Conservation (phyloP, 2,888 invertebrate genomes). For the Epistrophe eligans region DNA sequence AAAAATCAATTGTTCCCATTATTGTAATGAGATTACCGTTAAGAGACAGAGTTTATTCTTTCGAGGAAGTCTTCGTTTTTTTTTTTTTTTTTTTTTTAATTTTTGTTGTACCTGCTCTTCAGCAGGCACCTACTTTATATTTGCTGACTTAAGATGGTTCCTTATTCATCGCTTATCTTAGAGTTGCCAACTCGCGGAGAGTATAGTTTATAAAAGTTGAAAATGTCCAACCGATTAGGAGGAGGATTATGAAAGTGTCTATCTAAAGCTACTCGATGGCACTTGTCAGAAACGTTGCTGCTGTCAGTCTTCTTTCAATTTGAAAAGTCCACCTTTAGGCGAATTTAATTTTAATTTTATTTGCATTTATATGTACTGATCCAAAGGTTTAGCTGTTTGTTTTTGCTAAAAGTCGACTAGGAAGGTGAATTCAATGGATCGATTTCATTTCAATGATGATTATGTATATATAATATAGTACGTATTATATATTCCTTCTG, state of each 20-base stretch:
- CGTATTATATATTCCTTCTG: not conserved
- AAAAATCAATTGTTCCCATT: slow-evolving; percentile 76
- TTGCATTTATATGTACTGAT: slow-evolving; percentile 23
- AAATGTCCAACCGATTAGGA: slow-evolving; percentile 40
- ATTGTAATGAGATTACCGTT: slow-evolving; percentile 73
- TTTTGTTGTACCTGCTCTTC: slow-evolving; percentile 2
- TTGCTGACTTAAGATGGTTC: slow-evolving; percentile 38
- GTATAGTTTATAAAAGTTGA: slow-evolving; percentile 17
- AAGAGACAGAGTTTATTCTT: slow-evolving; percentile 47
- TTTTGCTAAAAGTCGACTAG: slow-evolving; percentile 12
- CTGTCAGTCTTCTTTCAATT: slow-evolving; percentile 24
- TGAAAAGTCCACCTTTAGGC: slow-evolving; percentile 24
- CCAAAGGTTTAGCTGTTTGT: slow-evolving; percentile 52
- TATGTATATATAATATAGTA: no score
- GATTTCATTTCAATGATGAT: slow-evolving; percentile 43
- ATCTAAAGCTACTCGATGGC: slow-evolving; percentile 33
- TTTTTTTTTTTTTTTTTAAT: not conserved
- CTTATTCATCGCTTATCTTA: slow-evolving; percentile 23
- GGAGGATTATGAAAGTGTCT: slow-evolving; percentile 35
- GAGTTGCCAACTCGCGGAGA: slow-evolving; percentile 25
- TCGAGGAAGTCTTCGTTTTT: slow-evolving; percentile 18
- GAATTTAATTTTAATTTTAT: slow-evolving; percentile 37
- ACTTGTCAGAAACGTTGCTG: slow-evolving; percentile 33
- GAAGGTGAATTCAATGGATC: slow-evolving; percentile 27
- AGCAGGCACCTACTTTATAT: slow-evolving; percentile 22